Evolutionary conservation across 2,888 invertebrate genomes (phyloP), one percentile per base, ranked within the genome.

Genomic region (Trichopria drosophilae): DNA sequence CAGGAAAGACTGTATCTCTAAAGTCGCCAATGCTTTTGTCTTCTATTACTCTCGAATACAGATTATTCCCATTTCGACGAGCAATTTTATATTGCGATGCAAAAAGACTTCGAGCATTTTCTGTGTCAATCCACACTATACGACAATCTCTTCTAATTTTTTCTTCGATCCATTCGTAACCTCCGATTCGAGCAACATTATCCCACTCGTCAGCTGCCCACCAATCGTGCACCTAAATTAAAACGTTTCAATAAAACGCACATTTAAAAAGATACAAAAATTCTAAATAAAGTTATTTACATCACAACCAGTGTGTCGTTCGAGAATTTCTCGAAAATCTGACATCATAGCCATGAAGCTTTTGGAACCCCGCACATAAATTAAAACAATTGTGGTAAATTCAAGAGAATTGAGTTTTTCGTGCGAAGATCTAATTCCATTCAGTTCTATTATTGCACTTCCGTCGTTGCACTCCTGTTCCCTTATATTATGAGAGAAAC

Each of bases 121-220:
- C 59, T 0, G 64, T 69, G 42, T 71, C 71, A 9, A 71, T 48
- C 71, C 71, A 71, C 36, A 71, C 19, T 9, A 66, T 55, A 4
- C 64, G 61, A 48, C 59, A 61, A 19, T 60, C 61, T 9, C 55
- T 59, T 42, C 47, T 53, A 16, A 69, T 57, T 45, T 65, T 61
- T 52, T 64, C 52, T 4, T 51, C 51, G 9, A 69, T 66, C 71
- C 71, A 71, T 7, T 63, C 60, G 20, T 59, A 59, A 9, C 62
- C 62, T 41, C 69, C 69, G 18, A 68, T 34, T 16, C 55, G 53
- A 5, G 70, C 66, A 10, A 71, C 65, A 6, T 63, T 51, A 43
- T 69, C 63, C 65, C 65, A 70, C 41, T 64, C 62, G 6, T 52
- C 54, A 6, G 60, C 55, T 5, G 64, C 59, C 44, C 69, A 64